These are phyloP conservation scores for Hetaerina titia DNA, from an alignment of 2,888 invertebrate genomes.

Conservation along the genomic window DNA sequence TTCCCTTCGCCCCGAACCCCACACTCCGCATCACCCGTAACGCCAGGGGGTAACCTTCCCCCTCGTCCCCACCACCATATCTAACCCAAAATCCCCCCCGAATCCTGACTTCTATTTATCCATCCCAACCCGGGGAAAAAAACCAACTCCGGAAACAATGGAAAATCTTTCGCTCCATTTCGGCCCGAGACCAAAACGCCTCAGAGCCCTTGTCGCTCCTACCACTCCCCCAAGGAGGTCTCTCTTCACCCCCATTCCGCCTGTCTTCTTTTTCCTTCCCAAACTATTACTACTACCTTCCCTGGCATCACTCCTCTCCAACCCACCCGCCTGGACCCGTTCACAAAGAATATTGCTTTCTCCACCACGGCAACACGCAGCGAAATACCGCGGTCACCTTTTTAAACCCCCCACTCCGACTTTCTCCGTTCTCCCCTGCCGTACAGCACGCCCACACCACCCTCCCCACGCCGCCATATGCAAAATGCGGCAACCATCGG, in stretches of 20 bases:
- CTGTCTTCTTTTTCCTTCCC: background rate
- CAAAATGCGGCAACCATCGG: conserved; percentile 44
- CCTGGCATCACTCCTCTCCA: background rate
- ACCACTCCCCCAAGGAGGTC: background rate
- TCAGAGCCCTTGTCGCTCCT: background rate
- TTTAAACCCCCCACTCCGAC: background rate
- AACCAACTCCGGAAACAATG: background rate
- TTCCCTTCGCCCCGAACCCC: background rate
- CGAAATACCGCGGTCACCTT: conserved; percentile 49
- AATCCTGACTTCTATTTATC: conserved; percentile 6
- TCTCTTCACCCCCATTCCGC: background rate
- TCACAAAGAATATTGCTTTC: conserved; percentile 35
- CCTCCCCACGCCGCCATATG: conserved; percentile 12
- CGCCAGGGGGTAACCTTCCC: background rate
- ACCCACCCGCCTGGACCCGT: background rate
- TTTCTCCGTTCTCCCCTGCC: background rate
- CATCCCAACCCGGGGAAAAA: background rate
- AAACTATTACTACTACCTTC: background rate
- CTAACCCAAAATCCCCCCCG: background rate
- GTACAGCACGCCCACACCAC: background rate
- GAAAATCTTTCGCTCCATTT: conserved; percentile 8
- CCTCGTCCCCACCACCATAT: background rate
- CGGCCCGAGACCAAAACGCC: background rate
- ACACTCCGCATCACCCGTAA: background rate
- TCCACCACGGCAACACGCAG: background rate